Evolutionary conservation across 2,797 vertebrate genomes (phyloP).

Genomic region (Sebastes kiyomatsui): DNA sequence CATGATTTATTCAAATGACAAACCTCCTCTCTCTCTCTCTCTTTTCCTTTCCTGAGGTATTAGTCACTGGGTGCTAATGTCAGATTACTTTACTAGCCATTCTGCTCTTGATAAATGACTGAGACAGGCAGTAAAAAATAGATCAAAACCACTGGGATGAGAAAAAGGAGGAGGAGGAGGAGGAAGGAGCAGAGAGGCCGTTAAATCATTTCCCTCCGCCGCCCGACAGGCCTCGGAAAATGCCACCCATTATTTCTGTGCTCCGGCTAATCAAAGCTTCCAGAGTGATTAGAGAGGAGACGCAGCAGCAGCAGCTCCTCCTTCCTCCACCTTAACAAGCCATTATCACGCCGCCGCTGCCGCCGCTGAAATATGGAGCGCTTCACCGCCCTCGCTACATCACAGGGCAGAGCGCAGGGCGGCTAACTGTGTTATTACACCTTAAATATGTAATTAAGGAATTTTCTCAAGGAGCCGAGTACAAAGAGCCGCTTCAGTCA

Average conservation of each 20-base stretch:
- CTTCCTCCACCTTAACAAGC: conserved; percentile 73
- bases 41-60: conserved; percentile 69
- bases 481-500: neutral
- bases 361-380: conserved; percentile 62
- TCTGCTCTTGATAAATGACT: conserved; percentile 80
- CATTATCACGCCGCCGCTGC: conserved; percentile 54
- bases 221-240: conserved; percentile 73
- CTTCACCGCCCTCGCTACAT: conserved; percentile 11
- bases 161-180: conserved; percentile 36
- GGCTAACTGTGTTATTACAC: conserved; percentile 34
- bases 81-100: conserved; percentile 80
- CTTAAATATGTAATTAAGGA: conserved; percentile 50
- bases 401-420: conserved; percentile 26
- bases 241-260: conserved; percentile 75
- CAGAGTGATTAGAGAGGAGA: conserved; percentile 73
- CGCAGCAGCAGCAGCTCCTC: conserved; percentile 29
- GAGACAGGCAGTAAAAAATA: conserved; percentile 82
- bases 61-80: conserved; percentile 81
- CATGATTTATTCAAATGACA: conserved; percentile 83
- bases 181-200: conserved; percentile 61
- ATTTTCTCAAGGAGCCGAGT: conserved; percentile 8
- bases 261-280: conserved; percentile 76
- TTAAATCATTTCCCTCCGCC: conserved; percentile 76
- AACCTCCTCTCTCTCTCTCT: conserved; percentile 51
- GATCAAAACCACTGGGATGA: conserved; percentile 81